Evolutionary conservation across 2,797 vertebrate genomes (phyloP), one percentile per base, ranked within the genome.

Genomic region (Chrosomus eos): DNA sequence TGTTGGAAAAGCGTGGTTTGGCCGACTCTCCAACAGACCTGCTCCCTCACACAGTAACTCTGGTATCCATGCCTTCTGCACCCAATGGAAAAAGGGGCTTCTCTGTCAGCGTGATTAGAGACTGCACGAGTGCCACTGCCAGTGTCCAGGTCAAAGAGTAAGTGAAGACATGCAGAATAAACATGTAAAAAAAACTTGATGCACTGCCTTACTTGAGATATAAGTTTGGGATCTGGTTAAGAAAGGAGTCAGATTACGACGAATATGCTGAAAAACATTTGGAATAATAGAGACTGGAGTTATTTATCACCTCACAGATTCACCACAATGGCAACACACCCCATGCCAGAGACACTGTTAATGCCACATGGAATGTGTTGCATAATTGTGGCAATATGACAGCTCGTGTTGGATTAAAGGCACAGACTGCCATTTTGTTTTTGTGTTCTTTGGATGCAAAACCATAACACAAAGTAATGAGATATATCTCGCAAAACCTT

Each of bases 61-160:
- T 99, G 87, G 94, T 99, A 92, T 99, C 97, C 14, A 96, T 99
- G 95, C 97, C 97, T 0, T 96, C 98, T 16, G 96, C 97, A n/a
- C 95, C 96, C 0, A 97, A 97, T 33, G 96, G 97, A 87, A 96
- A 96, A 89, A 94, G 97, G 45, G 98, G 98, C 18, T 97, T 99
- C 92, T 97, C 97, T 0, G 97, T 98, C 86, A 95, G 97, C 0
- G 95, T 98, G 64, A 92, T 95, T 79, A 93, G 97, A 70, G 96
- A 95, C 86, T 95, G 95, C 86, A 93, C 94, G 88, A 95, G 92
- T 85, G 95, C 96, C 9, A 94, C 93, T 2, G 94, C 95, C 19
- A 97, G 95, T 0, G 97, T 99, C 85, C 96, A 97, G 89, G 97
- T 99, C 87, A 97, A 97, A 95, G 97, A 99, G 98, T 99, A 89